Base-by-base conservation (phyloP, 2,888 invertebrate species). In the Eupithecia centaureata region DNA sequence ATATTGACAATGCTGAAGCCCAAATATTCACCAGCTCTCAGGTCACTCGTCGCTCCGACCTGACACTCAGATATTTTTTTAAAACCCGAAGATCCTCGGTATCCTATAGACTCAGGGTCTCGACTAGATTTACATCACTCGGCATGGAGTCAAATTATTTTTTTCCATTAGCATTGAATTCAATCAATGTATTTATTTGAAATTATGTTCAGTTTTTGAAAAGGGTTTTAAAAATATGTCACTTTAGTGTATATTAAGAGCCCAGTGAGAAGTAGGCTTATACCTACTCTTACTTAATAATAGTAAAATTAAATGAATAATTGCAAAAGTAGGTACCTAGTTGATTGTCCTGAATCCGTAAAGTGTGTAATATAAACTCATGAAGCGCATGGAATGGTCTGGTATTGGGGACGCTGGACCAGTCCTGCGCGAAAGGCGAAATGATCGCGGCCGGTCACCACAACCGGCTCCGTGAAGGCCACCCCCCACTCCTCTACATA, bases 391-490 rank as follows among this genome's bases (percentile, higher is more conserved):
- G 25, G 27, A 57, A 62, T 67, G 57, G 30, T 38, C 51, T 77
- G 70, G 79, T 82, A 85, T 86, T 88, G 89, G 88, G 88, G 87
- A 86, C 88, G 89, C 18, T 84, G 82, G 86, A 86, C 86, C 84
- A 87, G 88, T 86, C 85, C 81, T 79, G 82, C 81, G 88, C 91
- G 92, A 92, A 92, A 92, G 92, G 92, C 92, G 90, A 91, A 92
- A 88, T 88, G 88, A 84, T 86, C 83, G 87, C 87, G 87, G 84
- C 85, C 84, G 85, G 63, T 52, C 60, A 63, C 63, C 78, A 87
- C 89, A 92, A 93, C 93, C 93, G 93, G 93, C 90, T 93, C 83
- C 78, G 88, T 87, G 92, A 93, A 93, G 92, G 93, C 92, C 93
- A 90, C 78, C 89, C 85, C 86, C 85, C 88, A 83, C 86, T 85